A percentile compares a stretch with the other conserved stretches of the same genome.
Evolutionary conservation across 2,113 vertebrate species (phyloP).

Genomic region (Donacobius atricapilla): DNA sequence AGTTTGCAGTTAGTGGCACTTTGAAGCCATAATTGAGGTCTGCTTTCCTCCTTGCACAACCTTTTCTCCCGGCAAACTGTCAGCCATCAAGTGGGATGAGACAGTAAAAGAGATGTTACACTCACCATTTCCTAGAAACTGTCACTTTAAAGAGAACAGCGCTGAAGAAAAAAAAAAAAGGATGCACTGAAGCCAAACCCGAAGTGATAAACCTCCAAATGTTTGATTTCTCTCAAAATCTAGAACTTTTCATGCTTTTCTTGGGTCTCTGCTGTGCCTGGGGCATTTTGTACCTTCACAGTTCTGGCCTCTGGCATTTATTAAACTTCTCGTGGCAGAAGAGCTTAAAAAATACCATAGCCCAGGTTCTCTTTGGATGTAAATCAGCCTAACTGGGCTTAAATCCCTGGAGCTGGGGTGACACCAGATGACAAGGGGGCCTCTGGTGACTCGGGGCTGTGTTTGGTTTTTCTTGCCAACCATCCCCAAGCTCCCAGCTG

Average conservation of each 20-base stretch:
- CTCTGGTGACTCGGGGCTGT: not conserved
- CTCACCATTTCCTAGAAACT: slow-evolving; percentile 38
- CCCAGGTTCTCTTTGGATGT: not conserved
- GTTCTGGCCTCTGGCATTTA: not conserved
- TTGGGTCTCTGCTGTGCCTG: not conserved
- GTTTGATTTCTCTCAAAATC: slow-evolving; percentile 26
- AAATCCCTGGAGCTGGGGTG: not conserved
- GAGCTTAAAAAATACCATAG: not conserved
- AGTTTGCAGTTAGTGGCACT: slow-evolving; percentile 18
- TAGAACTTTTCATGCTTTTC: slow-evolving; percentile 15
- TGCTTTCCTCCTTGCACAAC: not conserved
- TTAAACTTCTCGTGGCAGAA: not conserved
- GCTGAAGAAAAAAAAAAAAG: not conserved
- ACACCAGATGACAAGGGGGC: not conserved
- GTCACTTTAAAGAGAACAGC: slow-evolving; percentile 35
- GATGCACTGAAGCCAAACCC: not conserved
- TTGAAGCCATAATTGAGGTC: not conserved
- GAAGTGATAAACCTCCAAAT: not conserved
- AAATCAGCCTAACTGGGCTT: not conserved
- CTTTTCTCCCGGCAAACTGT: slow-evolving; percentile 13
- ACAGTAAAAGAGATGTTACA: not conserved
- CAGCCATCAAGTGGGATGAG: not conserved
- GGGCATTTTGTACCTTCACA: not conserved
- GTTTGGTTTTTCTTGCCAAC: not conserved
- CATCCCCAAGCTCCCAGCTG: not conserved